Evolutionary conservation across 2,888 invertebrate species (phyloP).

Genomic region (Lycia hirtaria): DNA sequence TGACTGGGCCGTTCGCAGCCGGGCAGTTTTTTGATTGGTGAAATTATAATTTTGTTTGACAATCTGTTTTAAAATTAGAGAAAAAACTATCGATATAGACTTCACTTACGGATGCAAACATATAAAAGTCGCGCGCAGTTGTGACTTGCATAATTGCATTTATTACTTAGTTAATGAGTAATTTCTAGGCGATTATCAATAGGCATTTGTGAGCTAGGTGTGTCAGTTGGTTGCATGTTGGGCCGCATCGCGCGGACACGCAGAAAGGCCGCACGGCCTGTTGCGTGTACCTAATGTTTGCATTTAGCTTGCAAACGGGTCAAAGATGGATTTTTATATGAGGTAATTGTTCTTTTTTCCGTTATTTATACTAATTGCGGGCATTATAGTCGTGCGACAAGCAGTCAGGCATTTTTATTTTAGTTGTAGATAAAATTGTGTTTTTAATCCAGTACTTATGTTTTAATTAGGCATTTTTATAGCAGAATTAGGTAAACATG

Average conservation of each 20-base stretch:
- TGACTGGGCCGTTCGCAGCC: too few relatives aligned
- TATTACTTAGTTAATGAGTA: background rate
- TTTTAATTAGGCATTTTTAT: too few relatives aligned
- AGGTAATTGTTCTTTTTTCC: slow-evolving; percentile 57
- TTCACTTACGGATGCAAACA: too few relatives aligned
- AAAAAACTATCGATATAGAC: too few relatives aligned
- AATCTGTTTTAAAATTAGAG: too few relatives aligned
- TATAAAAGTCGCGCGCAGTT: too few relatives aligned
- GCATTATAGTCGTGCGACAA: slow-evolving; percentile 35
- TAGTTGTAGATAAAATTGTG: background rate
- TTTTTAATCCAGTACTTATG: too few relatives aligned
- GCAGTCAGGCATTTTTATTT: slow-evolving; percentile 2
- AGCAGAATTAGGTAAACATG: too few relatives aligned
- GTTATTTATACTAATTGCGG: slow-evolving; percentile 38
- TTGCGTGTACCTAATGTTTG: slow-evolving; percentile 79
- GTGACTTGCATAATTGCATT: too few relatives aligned
- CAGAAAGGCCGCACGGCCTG: slow-evolving; percentile 49
- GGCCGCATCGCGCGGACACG: slow-evolving; percentile 55
- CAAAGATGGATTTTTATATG: slow-evolving; percentile 76
- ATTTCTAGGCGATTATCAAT: slow-evolving; percentile 1
- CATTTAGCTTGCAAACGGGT: slow-evolving; percentile 77
- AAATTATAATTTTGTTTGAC: too few relatives aligned
- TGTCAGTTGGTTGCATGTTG: slow-evolving; percentile 64
- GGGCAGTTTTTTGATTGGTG: too few relatives aligned
- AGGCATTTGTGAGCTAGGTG: slow-evolving; percentile 42